Evolutionary conservation across 1,140 invertebrate species (phyloP), one percentile per base, ranked within the genome.

Genomic region (Drosophila sturtevanti): DNA sequence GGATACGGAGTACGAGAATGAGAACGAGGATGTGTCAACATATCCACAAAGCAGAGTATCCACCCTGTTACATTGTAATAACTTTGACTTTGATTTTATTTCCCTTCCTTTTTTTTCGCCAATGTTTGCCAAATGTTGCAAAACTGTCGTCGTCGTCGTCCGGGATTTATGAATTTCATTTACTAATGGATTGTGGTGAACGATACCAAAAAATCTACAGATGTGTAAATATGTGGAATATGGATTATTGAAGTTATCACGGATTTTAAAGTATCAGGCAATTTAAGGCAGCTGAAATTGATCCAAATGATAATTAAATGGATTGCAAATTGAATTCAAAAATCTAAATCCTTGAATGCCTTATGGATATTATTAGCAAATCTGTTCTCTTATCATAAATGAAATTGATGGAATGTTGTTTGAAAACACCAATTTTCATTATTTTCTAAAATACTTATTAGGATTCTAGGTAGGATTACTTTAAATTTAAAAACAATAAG

Each of bases 101-200:
- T 79, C 70, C 77, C 38, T 68, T 79, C 70, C 77, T 35, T 68
- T 58, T 16, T 66, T 75, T 68, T 79, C 31, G 60, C 65, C 60
- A 85, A 79, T 77, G 72, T 75, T 84, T 77, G 78, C 27, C 79
- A 77, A 87, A 87, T 89, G 84, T 89, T 80, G 77, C 85, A 69
- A 82, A 48, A 87, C 69, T 81, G 77, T 80, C 62, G 34, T 65
- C 63, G 52, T n/a, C 56, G 41, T 37, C 37, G 58, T 61, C 38
- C 64, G 62, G 68, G 63, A 89, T 77, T 89, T 89, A 89, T 89
- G 84, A 89, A 80, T 89, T 89, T 89, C 80, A 89, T 89, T 89
- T 89, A 64, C 84, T 89, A 89, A 89, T 89, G 84, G 84, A 89
- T 84, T 89, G 85, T 75, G 79, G 82, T 59, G 59, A 82, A 34